Conservation (phyloP, 2,888 invertebrate genomes). For the Physocephala rufipes region DNA sequence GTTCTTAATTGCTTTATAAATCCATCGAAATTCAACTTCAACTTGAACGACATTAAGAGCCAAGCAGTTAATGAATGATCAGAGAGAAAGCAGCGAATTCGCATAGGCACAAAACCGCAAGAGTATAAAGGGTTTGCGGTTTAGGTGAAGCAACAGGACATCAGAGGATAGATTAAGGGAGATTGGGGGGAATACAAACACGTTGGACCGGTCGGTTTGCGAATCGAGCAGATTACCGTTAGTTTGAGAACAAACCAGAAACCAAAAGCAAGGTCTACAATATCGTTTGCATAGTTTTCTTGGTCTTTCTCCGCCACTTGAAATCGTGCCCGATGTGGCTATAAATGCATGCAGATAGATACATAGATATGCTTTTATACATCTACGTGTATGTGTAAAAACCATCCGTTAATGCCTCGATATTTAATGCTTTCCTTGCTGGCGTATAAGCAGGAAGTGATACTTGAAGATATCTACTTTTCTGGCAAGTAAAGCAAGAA, state of each 20-base stretch:
- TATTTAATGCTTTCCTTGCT: conserved; percentile 28
- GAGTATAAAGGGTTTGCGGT: background rate
- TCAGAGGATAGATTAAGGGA: background rate
- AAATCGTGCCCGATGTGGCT: no score
- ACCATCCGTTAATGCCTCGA: conserved; percentile 6
- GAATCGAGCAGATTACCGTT: background rate
- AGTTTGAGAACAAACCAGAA: background rate
- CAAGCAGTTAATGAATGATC: no score
- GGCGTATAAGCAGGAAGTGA: conserved; percentile 30
- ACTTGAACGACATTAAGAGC: no score
- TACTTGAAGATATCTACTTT: conserved; percentile 22
- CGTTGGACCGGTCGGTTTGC: conserved; percentile 15
- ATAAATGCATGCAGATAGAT: no score
- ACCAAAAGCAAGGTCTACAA: background rate
- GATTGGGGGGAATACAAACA: conserved; percentile 11
- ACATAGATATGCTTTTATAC: no score
- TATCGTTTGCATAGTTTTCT: background rate
- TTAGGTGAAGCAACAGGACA: background rate
- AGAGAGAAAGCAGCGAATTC: background rate
- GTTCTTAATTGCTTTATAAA: background rate
- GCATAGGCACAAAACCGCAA: background rate
- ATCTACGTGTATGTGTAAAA: no score
- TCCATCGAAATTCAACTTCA: no score
- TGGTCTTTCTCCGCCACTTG: background rate
- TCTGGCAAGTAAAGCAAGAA: conserved; percentile 6